phyloP scores from a whole-genome alignment of 2,888 invertebrate genomes.

The Melipona bicolor region DNA sequence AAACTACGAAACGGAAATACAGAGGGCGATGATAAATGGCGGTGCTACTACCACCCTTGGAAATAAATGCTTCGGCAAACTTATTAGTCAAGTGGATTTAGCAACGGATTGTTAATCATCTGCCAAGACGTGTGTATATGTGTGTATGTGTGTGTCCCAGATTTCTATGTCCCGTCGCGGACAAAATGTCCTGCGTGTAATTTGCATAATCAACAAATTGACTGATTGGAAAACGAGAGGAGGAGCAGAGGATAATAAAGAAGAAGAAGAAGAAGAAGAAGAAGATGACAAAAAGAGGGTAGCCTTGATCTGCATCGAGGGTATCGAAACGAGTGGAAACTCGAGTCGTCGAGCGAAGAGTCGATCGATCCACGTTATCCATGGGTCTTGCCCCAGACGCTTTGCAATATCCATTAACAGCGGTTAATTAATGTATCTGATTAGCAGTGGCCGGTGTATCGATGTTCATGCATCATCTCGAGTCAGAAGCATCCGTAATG shows the following conservation, averaged over 20 bases:
- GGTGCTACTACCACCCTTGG: neutral
- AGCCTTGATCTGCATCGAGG: neutral
- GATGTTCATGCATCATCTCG: constrained; percentile 67
- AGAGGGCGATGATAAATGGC: constrained; percentile 15
- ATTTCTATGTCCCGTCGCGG: neutral
- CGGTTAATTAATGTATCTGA: constrained; percentile 66
- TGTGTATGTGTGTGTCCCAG: neutral
- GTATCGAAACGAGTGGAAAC: neutral
- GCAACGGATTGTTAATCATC: constrained; percentile 7
- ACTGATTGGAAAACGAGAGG: too few relatives aligned
- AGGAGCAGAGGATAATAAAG: too few relatives aligned
- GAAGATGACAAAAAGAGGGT: neutral
- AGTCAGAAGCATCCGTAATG: constrained; percentile 59
- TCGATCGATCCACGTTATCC: constrained; percentile 21
- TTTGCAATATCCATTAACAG: constrained; percentile 60
- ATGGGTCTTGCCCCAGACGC: constrained; percentile 14
- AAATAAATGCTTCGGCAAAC: constrained; percentile 21
- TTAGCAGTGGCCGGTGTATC: constrained; percentile 61
- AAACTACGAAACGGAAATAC: constrained; percentile 11
- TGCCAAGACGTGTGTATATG: neutral
- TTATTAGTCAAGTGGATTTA: constrained; percentile 22
- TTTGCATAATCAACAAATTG: neutral
- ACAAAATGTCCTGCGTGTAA: neutral
- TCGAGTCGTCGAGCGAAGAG: neutral
- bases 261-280: too few relatives aligned